Evolutionary conservation across 1,140 invertebrate genomes (phyloP).

Genomic region (Leptinotarsa texana): DNA sequence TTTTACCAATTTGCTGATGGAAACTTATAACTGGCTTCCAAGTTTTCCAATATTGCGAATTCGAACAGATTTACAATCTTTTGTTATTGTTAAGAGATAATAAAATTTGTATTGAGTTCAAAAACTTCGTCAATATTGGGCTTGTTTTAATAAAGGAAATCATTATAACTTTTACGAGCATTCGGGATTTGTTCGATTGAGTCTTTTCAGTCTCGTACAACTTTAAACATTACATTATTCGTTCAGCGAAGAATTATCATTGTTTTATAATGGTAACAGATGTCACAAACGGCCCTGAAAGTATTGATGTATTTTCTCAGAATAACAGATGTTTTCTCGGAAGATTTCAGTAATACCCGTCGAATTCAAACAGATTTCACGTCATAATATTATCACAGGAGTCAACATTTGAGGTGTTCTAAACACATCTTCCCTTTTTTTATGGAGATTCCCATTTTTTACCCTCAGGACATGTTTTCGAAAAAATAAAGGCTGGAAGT

Average conservation of each 20-base stretch:
- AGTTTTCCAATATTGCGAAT: background rate
- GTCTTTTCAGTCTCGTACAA: background rate
- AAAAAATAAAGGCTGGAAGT: no score
- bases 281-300: background rate
- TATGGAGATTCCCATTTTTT: no score
- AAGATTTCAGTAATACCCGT: no score
- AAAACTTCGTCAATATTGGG: background rate
- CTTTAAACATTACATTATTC: background rate
- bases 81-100: slow-evolving; percentile 6
- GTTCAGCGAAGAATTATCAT: background rate
- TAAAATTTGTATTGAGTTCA: slow-evolving; percentile 3
- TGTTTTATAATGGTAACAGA: background rate
- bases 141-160: slow-evolving; percentile 3
- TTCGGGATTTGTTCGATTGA: background rate
- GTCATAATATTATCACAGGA: no score
- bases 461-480: no score
- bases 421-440: no score
- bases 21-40: background rate
- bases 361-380: no score
- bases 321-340: no score
- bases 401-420: no score
- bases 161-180: slow-evolving; percentile 2
- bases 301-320: no score
- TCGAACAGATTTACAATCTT: background rate
- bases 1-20: slow-evolving; percentile 1